Conservation (phyloP, 2,888 invertebrate species). For the Drosophila falleni region DNA sequence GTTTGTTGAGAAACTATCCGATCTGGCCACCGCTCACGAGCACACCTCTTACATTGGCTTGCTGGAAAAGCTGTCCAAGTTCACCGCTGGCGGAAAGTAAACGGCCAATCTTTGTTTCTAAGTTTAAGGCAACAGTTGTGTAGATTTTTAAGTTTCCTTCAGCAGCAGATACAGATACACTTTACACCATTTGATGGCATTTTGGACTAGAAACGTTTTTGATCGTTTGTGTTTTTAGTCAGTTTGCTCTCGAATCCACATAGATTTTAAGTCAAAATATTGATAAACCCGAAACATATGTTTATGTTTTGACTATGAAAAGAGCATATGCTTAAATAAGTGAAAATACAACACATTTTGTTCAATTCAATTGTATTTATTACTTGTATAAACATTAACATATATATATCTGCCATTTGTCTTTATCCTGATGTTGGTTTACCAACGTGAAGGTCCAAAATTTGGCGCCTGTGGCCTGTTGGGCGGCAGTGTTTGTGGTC, state of each 20-base stretch:
- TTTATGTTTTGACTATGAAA: conserved; percentile 31
- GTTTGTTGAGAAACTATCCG: conserved; percentile 94
- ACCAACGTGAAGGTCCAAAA: conserved; percentile 25
- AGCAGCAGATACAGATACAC: conserved; percentile 10
- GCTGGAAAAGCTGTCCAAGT: conserved; percentile 92
- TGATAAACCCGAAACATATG: conserved; percentile 34
- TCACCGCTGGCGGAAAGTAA: conserved; percentile 88
- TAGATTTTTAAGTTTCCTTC: conserved; percentile 67
- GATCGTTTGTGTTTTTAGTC: conserved; percentile 51
- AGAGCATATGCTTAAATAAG: conserved; percentile 22
- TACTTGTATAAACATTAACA: neutral
- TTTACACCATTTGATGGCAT: conserved; percentile 7
- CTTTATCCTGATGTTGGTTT: neutral
- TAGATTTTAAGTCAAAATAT: conserved; percentile 54
- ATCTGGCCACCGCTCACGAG: conserved; percentile 96
- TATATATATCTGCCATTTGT: neutral
- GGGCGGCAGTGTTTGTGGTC: conserved; percentile 48
- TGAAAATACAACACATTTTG: conserved; percentile 50
- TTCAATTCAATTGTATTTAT: conserved; percentile 24
- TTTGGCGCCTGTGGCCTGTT: conserved; percentile 36
- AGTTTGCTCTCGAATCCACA: conserved; percentile 25
- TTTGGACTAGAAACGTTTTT: conserved; percentile 46
- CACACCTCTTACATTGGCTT: conserved; percentile 96
- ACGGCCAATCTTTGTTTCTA: conserved; percentile 36
- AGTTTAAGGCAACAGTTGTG: conserved; percentile 57